phyloP scores from a whole-genome alignment of 2,888 invertebrate genomes.

The Bruchidius siliquastri region DNA sequence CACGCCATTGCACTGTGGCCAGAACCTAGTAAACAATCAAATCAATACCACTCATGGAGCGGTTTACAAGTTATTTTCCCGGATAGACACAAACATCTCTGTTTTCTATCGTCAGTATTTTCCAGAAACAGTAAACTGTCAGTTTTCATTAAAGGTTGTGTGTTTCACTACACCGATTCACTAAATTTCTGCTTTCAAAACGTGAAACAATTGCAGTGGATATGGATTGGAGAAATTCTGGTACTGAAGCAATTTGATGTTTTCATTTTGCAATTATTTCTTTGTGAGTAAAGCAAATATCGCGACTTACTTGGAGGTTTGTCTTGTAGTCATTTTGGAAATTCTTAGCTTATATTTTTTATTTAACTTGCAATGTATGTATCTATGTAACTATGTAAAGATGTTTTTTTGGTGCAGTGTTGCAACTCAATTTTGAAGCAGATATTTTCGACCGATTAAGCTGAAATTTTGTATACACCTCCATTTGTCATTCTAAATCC shows the following conservation, averaged over 20 bases:
- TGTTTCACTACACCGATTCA: neutral
- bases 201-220: neutral
- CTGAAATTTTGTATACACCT: too few relatives aligned
- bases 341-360: too few relatives aligned
- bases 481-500: too few relatives aligned
- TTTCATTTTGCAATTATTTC: neutral
- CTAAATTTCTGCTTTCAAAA: neutral
- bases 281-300: neutral
- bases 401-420: too few relatives aligned
- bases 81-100: neutral
- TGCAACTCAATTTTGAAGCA: too few relatives aligned
- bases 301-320: too few relatives aligned
- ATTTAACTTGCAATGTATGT: too few relatives aligned
- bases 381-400: too few relatives aligned
- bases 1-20: neutral
- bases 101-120: neutral
- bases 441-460: too few relatives aligned
- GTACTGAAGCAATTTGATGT: neutral
- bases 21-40: neutral
- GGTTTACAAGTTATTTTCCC: neutral
- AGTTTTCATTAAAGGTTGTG: neutral
- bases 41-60: neutral
- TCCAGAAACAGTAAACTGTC: neutral
- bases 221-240: neutral
- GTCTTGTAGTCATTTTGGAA: too few relatives aligned